Evolutionary conservation across 64 coral and sea anemone species (phyloP), one percentile per base, ranked within the genome.

Genomic region (Actinia tenebrosa): DNA sequence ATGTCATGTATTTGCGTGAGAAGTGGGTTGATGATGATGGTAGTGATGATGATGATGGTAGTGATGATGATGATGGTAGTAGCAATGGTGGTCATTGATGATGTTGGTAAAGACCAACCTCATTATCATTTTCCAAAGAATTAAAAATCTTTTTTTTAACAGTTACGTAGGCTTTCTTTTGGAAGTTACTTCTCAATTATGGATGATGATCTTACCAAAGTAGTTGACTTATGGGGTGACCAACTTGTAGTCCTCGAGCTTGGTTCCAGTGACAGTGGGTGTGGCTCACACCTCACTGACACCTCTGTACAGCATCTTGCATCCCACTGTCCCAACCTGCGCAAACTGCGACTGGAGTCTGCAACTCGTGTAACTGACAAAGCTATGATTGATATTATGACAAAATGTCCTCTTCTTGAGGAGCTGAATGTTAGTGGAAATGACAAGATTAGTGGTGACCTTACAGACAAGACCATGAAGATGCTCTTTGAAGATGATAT

Each of bases 341-440:
- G 88, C 11, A 99, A 99, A 89, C 89, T 99, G 44, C 84, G 93
- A 13, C 86, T 99, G 82, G 97, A 99, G 72, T 99, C 97, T 3
- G 97, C 88, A n/a, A 99, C 93, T 2, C 43, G 75, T 1, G 88
- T 88, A 2, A 93, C 93, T 60, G 97, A 99, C 50, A 85, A 82
- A 45, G 97, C 87, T 1, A 63, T 99, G 66, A 83, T 80, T 53
- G 85, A 92, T 18, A 44, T 99, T 60, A 92, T 99, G 85, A 77
- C 30, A 10, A 95, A 91, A 16, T 99, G 97, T 84, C 84, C 88
- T 16, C 71, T 92, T 10, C 80, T 99, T 16, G 97, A 99, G 64
- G 91, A 93, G 30, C 83, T 99, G 3, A 86, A 99, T 26, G 89
- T 99, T 25, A 95, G 84, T 16, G 97, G 97, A 30, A 91, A 99